These are phyloP conservation scores for Enteromius radiatus DNA, from an alignment of 2,797 vertebrate genomes.

Conservation along the genomic window DNA sequence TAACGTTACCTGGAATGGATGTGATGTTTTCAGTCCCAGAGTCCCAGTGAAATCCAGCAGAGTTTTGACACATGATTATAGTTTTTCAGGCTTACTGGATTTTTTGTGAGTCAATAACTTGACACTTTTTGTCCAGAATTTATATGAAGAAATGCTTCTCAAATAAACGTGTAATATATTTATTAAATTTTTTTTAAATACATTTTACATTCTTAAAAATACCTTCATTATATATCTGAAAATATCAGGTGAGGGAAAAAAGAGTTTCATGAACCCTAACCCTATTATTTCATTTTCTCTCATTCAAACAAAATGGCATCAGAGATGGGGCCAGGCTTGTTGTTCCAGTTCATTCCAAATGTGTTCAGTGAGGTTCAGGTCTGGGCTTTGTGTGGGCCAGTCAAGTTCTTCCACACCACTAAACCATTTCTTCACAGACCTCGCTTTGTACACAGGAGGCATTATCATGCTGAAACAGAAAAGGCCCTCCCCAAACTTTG, in stretches of 20 bases:
- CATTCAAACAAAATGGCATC: background rate
- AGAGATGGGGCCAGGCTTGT: background rate
- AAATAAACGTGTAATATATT: background rate
- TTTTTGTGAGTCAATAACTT: slow-evolving; percentile 19
- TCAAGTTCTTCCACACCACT: slow-evolving; percentile 26
- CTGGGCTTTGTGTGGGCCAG: background rate
- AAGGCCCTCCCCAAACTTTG: slow-evolving; percentile 1
- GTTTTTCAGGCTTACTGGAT: background rate
- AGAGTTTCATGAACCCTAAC: no score
- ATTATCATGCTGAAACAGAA: slow-evolving; percentile 18
- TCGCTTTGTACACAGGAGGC: slow-evolving; percentile 51
- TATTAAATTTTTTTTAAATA: background rate
- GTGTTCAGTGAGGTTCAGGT: slow-evolving; percentile 6
- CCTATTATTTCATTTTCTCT: background rate
- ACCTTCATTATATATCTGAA: background rate
- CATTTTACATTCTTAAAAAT: background rate
- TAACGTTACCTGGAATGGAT: slow-evolving; percentile 76
- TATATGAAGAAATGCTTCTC: background rate
- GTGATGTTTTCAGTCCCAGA: background rate
- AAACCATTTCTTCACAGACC: slow-evolving; percentile 33
- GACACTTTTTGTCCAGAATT: slow-evolving; percentile 35
- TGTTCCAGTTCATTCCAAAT: background rate
- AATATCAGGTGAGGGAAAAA: background rate
- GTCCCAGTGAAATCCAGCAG: background rate
- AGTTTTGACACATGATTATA: slow-evolving; percentile 20